phyloP scores from a whole-genome alignment of 2,797 vertebrate species.

The Trachurus trachurus region DNA sequence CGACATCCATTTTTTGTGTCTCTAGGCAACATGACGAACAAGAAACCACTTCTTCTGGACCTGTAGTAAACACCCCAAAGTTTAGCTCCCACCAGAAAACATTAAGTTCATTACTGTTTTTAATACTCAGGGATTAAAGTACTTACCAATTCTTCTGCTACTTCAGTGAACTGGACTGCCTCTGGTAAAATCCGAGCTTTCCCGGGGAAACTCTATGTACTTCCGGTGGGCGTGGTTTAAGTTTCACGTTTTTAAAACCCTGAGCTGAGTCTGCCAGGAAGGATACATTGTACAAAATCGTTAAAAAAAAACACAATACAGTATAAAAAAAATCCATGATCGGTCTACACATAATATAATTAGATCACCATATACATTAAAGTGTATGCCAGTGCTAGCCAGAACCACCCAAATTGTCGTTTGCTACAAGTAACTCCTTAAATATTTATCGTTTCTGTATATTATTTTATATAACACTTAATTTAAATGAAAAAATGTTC shows the following conservation, averaged over 20 bases:
- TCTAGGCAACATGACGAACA: background rate
- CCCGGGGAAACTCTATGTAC: constrained; percentile 57
- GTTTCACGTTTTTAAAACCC: accelerated
- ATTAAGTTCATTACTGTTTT: accelerated
- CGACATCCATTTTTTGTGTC: background rate
- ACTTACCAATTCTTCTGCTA: constrained; percentile 4
- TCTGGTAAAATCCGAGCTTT: constrained; percentile 31
- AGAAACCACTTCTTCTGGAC: accelerated
- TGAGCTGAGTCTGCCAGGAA: background rate
- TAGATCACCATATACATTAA: too few relatives aligned
- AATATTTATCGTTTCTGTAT: background rate
- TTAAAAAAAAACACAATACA: too few relatives aligned
- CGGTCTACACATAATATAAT: too few relatives aligned
- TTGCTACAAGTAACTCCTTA: background rate
- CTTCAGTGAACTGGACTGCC: accelerated
- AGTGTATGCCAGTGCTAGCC: too few relatives aligned
- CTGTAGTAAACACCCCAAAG: accelerated
- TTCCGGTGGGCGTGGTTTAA: constrained; percentile 65
- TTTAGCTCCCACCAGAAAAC: accelerated
- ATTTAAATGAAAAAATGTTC: background rate
- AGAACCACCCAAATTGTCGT: too few relatives aligned
- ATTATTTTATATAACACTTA: too few relatives aligned
- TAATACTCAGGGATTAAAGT: background rate
- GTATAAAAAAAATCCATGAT: too few relatives aligned
- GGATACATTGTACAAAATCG: too few relatives aligned